phyloP scores from a whole-genome alignment of 1,140 invertebrate genomes.

The Agrilus planipennis region DNA sequence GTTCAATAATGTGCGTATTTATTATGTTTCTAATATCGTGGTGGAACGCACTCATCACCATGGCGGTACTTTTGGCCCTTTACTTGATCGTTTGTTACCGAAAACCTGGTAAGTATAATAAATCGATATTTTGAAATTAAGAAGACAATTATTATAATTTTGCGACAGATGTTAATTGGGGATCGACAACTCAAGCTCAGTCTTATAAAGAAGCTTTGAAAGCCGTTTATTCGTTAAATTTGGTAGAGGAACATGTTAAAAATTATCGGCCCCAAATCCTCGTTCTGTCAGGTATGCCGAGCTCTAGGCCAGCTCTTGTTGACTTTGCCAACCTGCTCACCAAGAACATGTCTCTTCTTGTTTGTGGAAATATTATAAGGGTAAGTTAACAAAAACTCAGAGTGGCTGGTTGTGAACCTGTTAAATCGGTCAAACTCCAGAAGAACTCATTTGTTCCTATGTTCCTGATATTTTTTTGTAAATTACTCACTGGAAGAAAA shows the following conservation, averaged over 20 bases:
- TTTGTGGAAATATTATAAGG: slow-evolving; percentile 83
- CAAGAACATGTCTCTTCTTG: slow-evolving; percentile 84
- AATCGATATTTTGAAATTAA: too few species aligned
- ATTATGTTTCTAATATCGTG: slow-evolving; percentile 96
- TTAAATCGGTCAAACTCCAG: too few species aligned
- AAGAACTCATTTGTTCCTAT: too few species aligned
- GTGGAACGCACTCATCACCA: slow-evolving; percentile 81
- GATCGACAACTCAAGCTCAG: slow-evolving; percentile 94
- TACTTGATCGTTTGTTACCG: slow-evolving; percentile 76
- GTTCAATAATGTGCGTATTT: slow-evolving; percentile 73
- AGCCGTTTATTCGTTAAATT: slow-evolving; percentile 74
- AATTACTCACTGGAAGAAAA: too few species aligned
- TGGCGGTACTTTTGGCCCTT: slow-evolving; percentile 67
- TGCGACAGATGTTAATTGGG: slow-evolving; percentile 95
- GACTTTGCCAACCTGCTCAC: slow-evolving; percentile 87
- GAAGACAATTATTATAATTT: slow-evolving; percentile 33
- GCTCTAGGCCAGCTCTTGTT: slow-evolving; percentile 68
- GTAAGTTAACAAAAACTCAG: too few species aligned
- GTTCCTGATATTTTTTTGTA: too few species aligned
- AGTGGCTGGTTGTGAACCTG: too few species aligned
- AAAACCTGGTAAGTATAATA: slow-evolving; percentile 50
- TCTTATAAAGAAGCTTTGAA: slow-evolving; percentile 85
- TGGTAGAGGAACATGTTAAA: slow-evolving; percentile 91
- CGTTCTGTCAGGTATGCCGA: slow-evolving; percentile 83
- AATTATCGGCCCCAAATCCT: slow-evolving; percentile 84